phyloP scores from a whole-genome alignment of 2,113 vertebrate species.

The Copsychus sechellarum region DNA sequence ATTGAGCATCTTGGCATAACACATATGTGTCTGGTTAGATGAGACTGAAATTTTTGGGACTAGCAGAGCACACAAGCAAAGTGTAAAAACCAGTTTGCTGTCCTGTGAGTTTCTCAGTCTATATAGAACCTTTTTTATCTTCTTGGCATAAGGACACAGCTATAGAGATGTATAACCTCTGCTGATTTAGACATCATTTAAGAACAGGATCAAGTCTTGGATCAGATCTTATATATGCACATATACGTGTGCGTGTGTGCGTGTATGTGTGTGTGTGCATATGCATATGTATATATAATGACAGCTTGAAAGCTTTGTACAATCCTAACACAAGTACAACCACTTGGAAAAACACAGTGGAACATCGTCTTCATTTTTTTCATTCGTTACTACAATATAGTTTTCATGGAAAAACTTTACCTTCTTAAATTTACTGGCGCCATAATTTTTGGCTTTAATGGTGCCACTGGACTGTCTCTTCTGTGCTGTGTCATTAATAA shows the following conservation, averaged over 20 bases:
- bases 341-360: background rate
- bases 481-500: background rate
- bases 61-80: background rate
- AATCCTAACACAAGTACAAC: background rate
- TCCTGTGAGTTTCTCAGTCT: background rate
- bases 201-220: background rate
- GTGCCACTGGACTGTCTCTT: background rate
- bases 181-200: background rate
- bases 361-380: background rate
- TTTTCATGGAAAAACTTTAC: background rate
- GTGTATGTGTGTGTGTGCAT: too few species aligned
- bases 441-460: background rate
- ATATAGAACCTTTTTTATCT: background rate
- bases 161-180: background rate
- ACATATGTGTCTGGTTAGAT: background rate
- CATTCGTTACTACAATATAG: background rate
- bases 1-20: background rate
- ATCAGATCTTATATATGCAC: background rate
- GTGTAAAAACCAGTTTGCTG: background rate
- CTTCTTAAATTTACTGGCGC: background rate
- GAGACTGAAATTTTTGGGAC: background rate
- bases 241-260: too few species aligned
- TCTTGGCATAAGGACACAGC: background rate
- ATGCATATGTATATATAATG: too few species aligned
- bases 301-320: background rate